Evolutionary conservation across 2,888 invertebrate genomes (phyloP).

Genomic region (Patella pellucida): DNA sequence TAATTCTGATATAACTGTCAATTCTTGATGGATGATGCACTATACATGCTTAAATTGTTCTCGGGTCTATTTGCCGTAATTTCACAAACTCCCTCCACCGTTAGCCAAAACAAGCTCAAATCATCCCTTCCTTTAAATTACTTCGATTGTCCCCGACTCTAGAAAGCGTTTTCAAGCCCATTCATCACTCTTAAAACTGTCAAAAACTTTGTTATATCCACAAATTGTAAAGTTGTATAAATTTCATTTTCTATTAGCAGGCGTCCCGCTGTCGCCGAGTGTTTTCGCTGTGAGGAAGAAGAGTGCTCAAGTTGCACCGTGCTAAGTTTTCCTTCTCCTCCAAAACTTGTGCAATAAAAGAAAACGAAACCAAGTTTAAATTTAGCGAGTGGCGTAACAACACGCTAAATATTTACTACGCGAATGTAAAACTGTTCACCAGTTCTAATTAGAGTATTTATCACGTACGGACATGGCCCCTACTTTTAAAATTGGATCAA

Average conservation of each 20-base stretch:
- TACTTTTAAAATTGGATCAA: neutral
- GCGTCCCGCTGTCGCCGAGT: slow-evolving; percentile 5
- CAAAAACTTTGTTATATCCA: slow-evolving; percentile 11
- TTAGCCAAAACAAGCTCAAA: slow-evolving; percentile 7
- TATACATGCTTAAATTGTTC: slow-evolving; percentile 12
- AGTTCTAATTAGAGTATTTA: slow-evolving; percentile 7
- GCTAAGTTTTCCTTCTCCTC: slow-evolving; percentile 7
- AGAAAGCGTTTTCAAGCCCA: slow-evolving; percentile 10
- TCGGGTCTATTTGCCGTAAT: slow-evolving; percentile 9
- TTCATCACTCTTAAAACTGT: slow-evolving; percentile 11
- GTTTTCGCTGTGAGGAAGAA: slow-evolving; percentile 7
- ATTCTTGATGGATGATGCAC: slow-evolving; percentile 6
- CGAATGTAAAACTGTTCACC: neutral
- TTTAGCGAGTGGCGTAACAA: neutral
- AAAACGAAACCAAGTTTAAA: slow-evolving; percentile 7
- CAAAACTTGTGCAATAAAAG: slow-evolving; percentile 11
- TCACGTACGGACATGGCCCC: neutral
- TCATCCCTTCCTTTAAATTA: slow-evolving; percentile 5
- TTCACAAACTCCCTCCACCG: slow-evolving; percentile 1
- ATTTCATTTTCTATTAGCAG: slow-evolving; percentile 12
- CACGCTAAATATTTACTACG: neutral
- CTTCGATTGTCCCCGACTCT: slow-evolving; percentile 2
- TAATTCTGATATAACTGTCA: slow-evolving; percentile 4
- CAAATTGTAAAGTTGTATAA: slow-evolving; percentile 10
- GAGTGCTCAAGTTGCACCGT: slow-evolving; percentile 10